These are phyloP conservation scores for Ptycholaimellus sp. DNA, from an alignment of 2,888 invertebrate species.

Conservation along the genomic window DNA sequence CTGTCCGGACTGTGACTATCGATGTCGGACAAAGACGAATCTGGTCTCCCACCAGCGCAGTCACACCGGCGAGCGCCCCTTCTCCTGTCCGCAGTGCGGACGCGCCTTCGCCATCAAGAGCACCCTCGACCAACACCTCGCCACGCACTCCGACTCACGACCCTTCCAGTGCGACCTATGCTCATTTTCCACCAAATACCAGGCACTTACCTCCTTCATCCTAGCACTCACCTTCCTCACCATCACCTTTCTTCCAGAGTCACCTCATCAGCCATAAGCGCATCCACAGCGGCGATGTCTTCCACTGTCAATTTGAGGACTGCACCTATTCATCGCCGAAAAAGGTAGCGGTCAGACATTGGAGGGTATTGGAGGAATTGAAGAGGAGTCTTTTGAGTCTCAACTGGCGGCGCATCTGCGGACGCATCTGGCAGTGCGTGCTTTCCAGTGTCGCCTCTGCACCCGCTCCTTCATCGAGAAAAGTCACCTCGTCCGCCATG, in stretches of 20 bases:
- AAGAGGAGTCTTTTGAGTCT: too few species aligned
- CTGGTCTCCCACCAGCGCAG: slow-evolving; percentile 37
- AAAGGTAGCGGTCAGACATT: too few species aligned
- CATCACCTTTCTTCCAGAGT: too few species aligned
- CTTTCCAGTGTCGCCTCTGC: slow-evolving; percentile 33
- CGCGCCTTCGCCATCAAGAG: slow-evolving; percentile 37
- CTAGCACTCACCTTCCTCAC: too few species aligned
- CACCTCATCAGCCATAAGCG: slow-evolving; percentile 42
- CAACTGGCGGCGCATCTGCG: slow-evolving; percentile 42
- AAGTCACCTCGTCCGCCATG: slow-evolving; percentile 42
- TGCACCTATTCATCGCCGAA: slow-evolving; percentile 42
- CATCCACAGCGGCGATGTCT: slow-evolving; percentile 42
- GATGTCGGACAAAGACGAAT: slow-evolving; percentile 38
- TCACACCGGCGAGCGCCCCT: slow-evolving; percentile 37
- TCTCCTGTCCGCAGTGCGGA: slow-evolving; percentile 35
- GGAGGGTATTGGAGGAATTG: too few species aligned
- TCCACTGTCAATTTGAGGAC: slow-evolving; percentile 38
- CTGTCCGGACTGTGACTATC: slow-evolving; percentile 36
- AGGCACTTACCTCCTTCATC: too few species aligned
- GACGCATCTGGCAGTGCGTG: slow-evolving; percentile 34
- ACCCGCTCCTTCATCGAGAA: slow-evolving; percentile 43
- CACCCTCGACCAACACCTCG: slow-evolving; percentile 37
- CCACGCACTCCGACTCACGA: slow-evolving; percentile 21
- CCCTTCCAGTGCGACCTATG: slow-evolving; percentile 43
- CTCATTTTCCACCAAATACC: slow-evolving; percentile 42